Evolutionary conservation across 2,888 invertebrate genomes (phyloP), one percentile per base, ranked within the genome.

Genomic region (Thumatha senex): DNA sequence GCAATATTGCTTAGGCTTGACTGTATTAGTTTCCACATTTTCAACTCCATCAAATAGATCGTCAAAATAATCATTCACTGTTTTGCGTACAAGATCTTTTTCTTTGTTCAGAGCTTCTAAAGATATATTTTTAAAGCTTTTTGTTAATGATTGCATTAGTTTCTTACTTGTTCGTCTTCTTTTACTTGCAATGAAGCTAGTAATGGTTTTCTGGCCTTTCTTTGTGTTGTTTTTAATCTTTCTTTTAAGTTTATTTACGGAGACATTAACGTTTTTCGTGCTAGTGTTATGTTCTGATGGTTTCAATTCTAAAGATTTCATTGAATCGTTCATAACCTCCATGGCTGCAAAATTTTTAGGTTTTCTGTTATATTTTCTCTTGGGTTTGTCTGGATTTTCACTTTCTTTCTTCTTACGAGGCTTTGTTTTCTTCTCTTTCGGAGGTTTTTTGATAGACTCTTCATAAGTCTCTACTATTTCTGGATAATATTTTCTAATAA

Each of bases 401-500:
- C 74, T 74, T 1, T 80, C 78, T 54, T 77, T 82, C 38, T 63
- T 84, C 67, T 77, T 78, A 46, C 70, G 74, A 14, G 66, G 63
- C 64, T 72, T 76, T 4, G 74, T 70, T 59, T 87, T 88, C 63
- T 83, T 79, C 64, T 85, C 89, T 68, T 92, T 93, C 0, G 74
- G 81, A 56, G 92, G 89, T 78, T 94, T 93, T 54, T 93, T 92
- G 30, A 90, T 85, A 2, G 86, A 84, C 55, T 92, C 92, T 60
- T 94, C 91, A 64, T 92, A 95, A 2, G 74, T 74, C 41, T 93
- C 84, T 0, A 95, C 95, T 49, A 96, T 52, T 1, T 92, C 81
- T 14, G 95, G 94, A 79, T 95, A 96, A 42, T 94, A 93, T 59
- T 84, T 78, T 33, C 90, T 84, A 64, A 96, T 92, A 14, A 94